Percentiles rank a stretch among this genome's conserved stretches.
Evolutionary conservation across 2,113 vertebrate genomes (phyloP).

Genomic region (Gambusia holbrooki): DNA sequence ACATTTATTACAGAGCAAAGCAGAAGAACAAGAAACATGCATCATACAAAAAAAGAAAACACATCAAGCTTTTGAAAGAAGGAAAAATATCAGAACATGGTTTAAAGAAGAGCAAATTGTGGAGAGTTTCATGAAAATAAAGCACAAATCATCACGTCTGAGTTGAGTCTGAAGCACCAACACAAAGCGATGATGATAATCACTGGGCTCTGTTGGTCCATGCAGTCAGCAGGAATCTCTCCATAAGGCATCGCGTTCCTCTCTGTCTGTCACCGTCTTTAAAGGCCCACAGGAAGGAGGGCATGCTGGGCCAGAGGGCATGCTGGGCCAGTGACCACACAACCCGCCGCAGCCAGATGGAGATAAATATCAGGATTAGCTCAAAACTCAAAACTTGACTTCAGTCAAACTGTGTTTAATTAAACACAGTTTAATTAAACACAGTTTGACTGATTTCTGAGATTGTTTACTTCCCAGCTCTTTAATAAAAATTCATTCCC

Average conservation of each 20-base stretch:
- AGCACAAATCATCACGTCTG: background rate
- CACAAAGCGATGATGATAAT: constrained; percentile 2
- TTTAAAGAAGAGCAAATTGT: background rate
- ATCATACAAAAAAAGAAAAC: background rate
- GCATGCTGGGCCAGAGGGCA: background rate
- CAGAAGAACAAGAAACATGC: constrained; percentile 36
- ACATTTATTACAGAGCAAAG: constrained; percentile 10
- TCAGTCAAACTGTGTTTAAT: background rate
- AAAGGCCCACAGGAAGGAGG: background rate
- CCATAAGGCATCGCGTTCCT: background rate
- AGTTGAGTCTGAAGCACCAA: constrained; percentile 12
- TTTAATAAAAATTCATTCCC: background rate
- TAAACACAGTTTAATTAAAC: background rate
- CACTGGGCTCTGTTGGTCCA: background rate
- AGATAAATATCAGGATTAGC: background rate
- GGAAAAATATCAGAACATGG: background rate
- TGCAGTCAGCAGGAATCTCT: constrained; percentile 6
- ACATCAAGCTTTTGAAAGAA: constrained; percentile 11
- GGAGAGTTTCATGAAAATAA: background rate
- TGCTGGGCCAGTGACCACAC: background rate
- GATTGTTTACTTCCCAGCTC: constrained; percentile 1
- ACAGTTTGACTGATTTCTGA: background rate
- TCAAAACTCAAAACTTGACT: background rate
- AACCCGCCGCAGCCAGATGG: background rate
- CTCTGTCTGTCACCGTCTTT: accelerated